Evolutionary conservation across 2,797 vertebrate species (phyloP).

Genomic region (Enteromius fasciolatus): DNA sequence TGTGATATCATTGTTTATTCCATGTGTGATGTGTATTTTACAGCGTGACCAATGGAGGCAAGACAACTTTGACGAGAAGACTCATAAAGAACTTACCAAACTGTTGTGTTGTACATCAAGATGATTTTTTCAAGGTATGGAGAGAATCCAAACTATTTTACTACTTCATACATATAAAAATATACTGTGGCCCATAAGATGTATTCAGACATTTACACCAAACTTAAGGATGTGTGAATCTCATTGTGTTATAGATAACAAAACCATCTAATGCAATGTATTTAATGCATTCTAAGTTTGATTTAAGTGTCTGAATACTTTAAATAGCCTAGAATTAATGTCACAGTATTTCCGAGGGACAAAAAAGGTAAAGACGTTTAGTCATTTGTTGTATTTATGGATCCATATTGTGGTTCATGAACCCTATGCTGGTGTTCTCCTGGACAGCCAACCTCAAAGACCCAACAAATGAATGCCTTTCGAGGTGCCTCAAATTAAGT

Average conservation of each 20-base stretch:
- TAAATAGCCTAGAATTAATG: background rate
- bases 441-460: slow-evolving; percentile 78
- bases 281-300: slow-evolving; percentile 9
- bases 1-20: background rate
- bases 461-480: slow-evolving; percentile 55
- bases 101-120: slow-evolving; percentile 94
- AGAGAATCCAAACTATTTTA: background rate
- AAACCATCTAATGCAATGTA: background rate
- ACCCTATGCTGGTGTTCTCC: slow-evolving; percentile 79
- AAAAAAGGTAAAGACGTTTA: slow-evolving; percentile 42
- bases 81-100: slow-evolving; percentile 86
- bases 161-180: background rate
- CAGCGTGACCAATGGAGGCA: slow-evolving; percentile 95
- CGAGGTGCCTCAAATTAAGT: background rate
- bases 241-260: background rate
- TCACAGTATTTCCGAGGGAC: background rate
- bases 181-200: background rate
- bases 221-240: background rate
- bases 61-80: slow-evolving; percentile 90
- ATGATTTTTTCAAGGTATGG: slow-evolving; percentile 96
- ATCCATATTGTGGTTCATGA: slow-evolving; percentile 72
- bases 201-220: slow-evolving; percentile 4
- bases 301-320: background rate
- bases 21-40: background rate
- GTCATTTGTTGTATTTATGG: slow-evolving; percentile 54